Conservation (phyloP, 2,113 vertebrate genomes). For the Fregata magnificens region DNA sequence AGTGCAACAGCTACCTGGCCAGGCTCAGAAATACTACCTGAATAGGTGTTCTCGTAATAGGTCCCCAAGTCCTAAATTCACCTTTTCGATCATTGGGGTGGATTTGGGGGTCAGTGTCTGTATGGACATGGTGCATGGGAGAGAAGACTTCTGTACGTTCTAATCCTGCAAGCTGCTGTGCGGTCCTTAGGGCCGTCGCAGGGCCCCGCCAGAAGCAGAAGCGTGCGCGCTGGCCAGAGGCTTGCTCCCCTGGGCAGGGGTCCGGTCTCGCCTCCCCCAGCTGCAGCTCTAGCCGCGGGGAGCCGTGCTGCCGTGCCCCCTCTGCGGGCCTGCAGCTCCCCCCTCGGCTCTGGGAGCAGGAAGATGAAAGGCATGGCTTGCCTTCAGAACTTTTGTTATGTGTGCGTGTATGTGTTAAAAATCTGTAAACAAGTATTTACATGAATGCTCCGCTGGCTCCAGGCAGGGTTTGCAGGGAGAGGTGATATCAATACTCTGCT, state of each 20-base stretch:
- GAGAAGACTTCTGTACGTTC: accelerated
- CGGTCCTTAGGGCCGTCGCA: accelerated
- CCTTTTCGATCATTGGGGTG: neutral
- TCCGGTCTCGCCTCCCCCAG: accelerated
- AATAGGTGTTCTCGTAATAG: neutral
- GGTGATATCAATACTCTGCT: neutral
- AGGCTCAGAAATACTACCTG: neutral
- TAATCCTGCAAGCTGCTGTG: too few relatives aligned
- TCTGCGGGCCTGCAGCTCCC: neutral
- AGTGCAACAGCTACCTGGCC: neutral
- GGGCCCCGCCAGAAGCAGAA: too few relatives aligned
- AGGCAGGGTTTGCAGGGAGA: neutral
- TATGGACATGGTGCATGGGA: accelerated
- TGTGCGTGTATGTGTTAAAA: neutral
- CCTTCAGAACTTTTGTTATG: neutral
- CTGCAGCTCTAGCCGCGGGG: neutral
- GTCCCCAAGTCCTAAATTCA: neutral
- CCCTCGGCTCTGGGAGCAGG: accelerated
- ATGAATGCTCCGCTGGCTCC: neutral
- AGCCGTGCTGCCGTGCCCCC: accelerated
- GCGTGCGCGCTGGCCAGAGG: accelerated
- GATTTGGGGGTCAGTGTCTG: neutral
- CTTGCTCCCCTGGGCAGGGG: neutral
- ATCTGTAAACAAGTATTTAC: neutral
- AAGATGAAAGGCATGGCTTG: neutral